Conservation (phyloP, 1,140 invertebrate genomes). For the Pseudachorutes palmiensis region DNA sequence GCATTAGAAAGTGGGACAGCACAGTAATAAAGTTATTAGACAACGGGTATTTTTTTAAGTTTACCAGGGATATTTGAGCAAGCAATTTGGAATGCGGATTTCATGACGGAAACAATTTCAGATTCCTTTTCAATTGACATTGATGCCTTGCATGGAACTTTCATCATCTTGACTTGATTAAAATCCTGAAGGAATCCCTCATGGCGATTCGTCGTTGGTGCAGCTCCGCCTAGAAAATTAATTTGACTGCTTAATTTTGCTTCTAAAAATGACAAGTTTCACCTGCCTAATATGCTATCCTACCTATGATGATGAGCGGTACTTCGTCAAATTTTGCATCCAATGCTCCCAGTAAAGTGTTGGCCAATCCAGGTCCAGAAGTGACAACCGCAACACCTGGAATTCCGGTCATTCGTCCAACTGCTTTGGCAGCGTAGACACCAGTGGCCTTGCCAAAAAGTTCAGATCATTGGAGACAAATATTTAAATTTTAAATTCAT, state of each 20-base stretch:
- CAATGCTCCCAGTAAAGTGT: background rate
- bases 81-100: constrained; percentile 7
- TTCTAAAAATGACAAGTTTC: background rate
- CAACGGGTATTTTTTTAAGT: background rate
- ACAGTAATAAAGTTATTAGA: background rate
- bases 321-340: constrained; percentile 8
- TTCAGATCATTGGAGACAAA: background rate
- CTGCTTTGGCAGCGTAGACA: background rate
- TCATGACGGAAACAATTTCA: background rate
- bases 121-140: background rate
- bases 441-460: background rate
- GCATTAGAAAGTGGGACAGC: background rate
- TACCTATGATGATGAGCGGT: constrained; percentile 9
- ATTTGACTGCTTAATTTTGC: background rate
- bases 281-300: background rate
- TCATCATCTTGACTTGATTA: background rate
- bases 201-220: background rate
- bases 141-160: background rate
- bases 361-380: background rate
- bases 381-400: background rate
- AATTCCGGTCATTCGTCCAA: constrained; percentile 1
- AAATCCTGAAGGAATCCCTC: background rate
- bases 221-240: background rate
- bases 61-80: background rate
- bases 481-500: background rate